Evolutionary conservation across 2,888 invertebrate genomes (phyloP).

Genomic region (Dioctria linearis): DNA sequence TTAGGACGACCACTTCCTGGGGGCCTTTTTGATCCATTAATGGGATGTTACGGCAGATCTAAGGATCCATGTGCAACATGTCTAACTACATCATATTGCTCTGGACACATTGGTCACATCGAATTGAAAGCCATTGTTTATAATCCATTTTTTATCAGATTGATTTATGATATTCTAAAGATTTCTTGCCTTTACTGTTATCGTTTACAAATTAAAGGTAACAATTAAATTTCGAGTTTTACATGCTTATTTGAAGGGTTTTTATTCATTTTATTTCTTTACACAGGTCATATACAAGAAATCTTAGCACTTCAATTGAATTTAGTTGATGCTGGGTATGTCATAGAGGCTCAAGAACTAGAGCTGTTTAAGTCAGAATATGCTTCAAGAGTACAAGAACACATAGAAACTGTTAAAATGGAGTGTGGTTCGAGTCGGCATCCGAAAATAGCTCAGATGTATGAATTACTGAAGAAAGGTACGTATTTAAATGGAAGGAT

Average conservation of each 20-base stretch:
- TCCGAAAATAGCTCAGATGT: constrained; percentile 72
- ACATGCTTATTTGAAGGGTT: background rate
- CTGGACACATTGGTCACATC: constrained; percentile 97
- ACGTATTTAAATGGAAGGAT: background rate
- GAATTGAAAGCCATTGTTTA: constrained; percentile 89
- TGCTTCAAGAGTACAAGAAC: constrained; percentile 60
- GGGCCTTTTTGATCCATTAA: constrained; percentile 90
- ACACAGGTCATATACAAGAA: constrained; percentile 69
- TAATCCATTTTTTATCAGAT: constrained; percentile 90
- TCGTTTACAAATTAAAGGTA: constrained; percentile 78
- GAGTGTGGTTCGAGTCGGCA: constrained; percentile 68
- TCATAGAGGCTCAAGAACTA: constrained; percentile 81
- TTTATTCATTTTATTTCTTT: background rate
- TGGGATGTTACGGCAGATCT: constrained; percentile 75
- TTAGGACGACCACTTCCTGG: constrained; percentile 86
- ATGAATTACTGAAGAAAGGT: constrained; percentile 67
- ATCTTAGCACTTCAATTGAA: constrained; percentile 76
- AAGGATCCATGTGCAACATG: constrained; percentile 87
- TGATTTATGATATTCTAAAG: constrained; percentile 78
- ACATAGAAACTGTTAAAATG: constrained; percentile 62
- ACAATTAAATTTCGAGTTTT: constrained; percentile 46
- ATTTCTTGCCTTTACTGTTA: constrained; percentile 82
- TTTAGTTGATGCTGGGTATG: constrained; percentile 81
- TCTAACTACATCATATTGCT: constrained; percentile 78
- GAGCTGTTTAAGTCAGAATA: constrained; percentile 71